phyloP scores from a whole-genome alignment of 2,113 vertebrate genomes.

The Ailurus styani region DNA sequence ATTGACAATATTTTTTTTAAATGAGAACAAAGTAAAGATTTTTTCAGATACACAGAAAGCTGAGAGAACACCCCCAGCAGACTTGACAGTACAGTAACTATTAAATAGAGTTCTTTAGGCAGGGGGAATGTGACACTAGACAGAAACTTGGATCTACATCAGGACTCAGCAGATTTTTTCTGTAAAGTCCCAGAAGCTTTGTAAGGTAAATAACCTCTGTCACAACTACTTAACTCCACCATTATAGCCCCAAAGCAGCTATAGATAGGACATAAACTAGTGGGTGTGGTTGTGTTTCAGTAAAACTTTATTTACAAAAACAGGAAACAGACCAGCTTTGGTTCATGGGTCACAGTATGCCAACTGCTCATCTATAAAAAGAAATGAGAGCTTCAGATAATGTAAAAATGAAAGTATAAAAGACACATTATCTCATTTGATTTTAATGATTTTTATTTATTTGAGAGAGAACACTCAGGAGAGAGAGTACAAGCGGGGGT shows the following conservation, averaged over 20 bases:
- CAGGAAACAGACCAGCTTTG: neutral
- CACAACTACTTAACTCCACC: neutral
- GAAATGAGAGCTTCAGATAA: neutral
- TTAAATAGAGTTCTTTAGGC: neutral
- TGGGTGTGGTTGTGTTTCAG: neutral
- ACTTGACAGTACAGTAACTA: neutral
- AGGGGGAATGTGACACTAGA: neutral
- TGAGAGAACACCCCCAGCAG: neutral
- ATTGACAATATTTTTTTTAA: neutral
- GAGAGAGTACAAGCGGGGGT: neutral
- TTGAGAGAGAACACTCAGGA: neutral
- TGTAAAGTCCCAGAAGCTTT: neutral
- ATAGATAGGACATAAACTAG: neutral
- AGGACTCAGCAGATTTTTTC: neutral
- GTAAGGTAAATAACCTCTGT: neutral
- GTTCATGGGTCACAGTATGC: neutral
- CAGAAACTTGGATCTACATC: neutral
- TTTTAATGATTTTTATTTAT: neutral
- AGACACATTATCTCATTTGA: neutral
- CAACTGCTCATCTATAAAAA: neutral
- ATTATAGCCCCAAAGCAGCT: neutral
- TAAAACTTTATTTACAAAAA: conserved; percentile 38
- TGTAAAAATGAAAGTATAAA: neutral
- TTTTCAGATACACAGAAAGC: neutral
- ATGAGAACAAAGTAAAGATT: neutral